phyloP scores from a whole-genome alignment of 2,888 invertebrate species.

The Platycnemis pennipes region DNA sequence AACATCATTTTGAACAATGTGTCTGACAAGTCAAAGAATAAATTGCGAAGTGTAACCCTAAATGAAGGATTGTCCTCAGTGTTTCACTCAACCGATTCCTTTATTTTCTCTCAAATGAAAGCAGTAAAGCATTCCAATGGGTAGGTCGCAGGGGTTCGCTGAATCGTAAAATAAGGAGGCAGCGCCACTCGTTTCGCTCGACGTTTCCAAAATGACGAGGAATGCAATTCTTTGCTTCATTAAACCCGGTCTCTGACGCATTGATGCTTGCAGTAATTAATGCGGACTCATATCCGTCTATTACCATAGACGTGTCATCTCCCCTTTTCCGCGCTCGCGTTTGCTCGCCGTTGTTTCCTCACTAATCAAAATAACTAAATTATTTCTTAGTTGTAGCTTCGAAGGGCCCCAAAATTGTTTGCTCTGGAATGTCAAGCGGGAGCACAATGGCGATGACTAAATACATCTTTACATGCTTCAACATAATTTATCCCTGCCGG shows the following conservation, averaged over 20 bases:
- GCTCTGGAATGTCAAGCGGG: neutral
- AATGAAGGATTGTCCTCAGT: neutral
- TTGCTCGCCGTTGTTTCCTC: neutral
- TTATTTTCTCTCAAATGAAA: neutral
- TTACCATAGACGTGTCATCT: neutral
- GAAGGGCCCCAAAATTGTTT: neutral
- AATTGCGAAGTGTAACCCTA: neutral
- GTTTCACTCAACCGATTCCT: neutral
- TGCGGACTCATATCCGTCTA: neutral
- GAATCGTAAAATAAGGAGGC: conserved; percentile 9
- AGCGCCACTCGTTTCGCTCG: neutral
- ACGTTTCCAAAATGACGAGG: neutral
- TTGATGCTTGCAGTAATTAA: neutral
- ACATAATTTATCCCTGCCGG: conserved; percentile 9
- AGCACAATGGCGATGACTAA: conserved; percentile 27
- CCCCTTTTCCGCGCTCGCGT: neutral
- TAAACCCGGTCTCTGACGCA: neutral
- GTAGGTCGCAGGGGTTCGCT: neutral
- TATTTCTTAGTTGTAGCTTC: conserved; percentile 31
- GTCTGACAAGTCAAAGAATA: neutral
- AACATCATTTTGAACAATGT: neutral
- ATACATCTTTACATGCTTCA: conserved; percentile 28
- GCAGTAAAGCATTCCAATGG: neutral
- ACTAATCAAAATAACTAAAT: conserved; percentile 27
- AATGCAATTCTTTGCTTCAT: conserved; percentile 28